Base-by-base conservation (phyloP, 2,113 vertebrate species). In the Ictidomys tridecemlineatus region DNA sequence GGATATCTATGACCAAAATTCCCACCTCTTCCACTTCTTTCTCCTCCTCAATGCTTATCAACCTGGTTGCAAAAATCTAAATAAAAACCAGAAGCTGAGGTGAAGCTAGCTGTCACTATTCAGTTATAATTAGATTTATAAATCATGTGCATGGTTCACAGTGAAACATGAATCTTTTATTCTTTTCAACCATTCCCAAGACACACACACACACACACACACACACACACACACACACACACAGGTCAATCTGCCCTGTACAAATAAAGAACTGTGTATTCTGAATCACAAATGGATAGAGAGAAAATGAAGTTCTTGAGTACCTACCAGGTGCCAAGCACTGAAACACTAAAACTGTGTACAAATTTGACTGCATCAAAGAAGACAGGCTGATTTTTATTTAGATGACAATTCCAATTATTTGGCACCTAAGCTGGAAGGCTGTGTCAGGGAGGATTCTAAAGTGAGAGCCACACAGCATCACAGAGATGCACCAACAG, bases 71-170 rank as follows among this genome's bases (percentile, higher is more conserved):
- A 85, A 67, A 95, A 82, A 86, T 76, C 65, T 51, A 82, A 69
- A 67, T 42, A 74, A 85, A 93, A 96, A 63, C 67, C 42, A 94
- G 76, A 95, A 96, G 95, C 69, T 30, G 5, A 30, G 30, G 18
- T 32, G 58, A 83, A 85, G 67, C 24, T 74, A 39, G 11, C 58
- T 88, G 85, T 88, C 39, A 45, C 51, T 89, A 45, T 77, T 74
- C 12, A 39, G 22, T 91, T 85, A 92, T 65, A 95, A 97, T 95
- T 94, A 94, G 70, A 83, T 93, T 91, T 97, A 78, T 88, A 89
- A 95, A 93, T 90, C 16, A 56, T 73, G 42, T 8, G 6, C 32
- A 56, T 51, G 72, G 69, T 61, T 91, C 48, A 32, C 69, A 76
- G 58, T 51, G 77, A 93, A 96, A 82, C 26, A 79, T 12, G 58